Conservation (phyloP, 2,888 invertebrate species). For the Dicyrtoma fusca region DNA sequence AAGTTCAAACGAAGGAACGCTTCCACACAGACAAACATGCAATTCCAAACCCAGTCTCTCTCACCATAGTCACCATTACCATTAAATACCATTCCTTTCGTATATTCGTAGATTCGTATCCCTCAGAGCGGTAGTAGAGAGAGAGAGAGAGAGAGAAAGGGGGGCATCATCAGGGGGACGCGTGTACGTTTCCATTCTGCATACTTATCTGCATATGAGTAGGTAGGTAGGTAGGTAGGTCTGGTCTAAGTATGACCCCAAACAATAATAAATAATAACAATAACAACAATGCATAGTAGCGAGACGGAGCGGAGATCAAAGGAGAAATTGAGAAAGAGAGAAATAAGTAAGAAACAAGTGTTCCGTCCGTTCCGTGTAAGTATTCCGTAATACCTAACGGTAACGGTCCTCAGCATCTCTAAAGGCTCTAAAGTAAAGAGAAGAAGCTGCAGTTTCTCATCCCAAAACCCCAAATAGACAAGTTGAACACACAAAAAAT, state of each 20-base stretch:
- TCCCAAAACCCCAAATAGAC: not conserved
- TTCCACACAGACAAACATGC: too few species aligned
- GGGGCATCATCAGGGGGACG: too few species aligned
- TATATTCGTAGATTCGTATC: too few species aligned
- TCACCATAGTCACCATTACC: too few species aligned
- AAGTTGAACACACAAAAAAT: slow-evolving; percentile 17
- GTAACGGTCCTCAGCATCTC: not conserved
- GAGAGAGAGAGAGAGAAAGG: too few species aligned
- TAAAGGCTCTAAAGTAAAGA: too few species aligned
- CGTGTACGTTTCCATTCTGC: not conserved
- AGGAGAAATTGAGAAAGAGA: slow-evolving; percentile 12
- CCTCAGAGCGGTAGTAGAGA: too few species aligned
- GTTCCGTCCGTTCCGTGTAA: not conserved
- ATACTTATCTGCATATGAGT: not conserved
- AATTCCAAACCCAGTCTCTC: too few species aligned
- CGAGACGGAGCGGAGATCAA: slow-evolving; percentile 3
- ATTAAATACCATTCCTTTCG: too few species aligned
- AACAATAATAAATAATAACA: not conserved
- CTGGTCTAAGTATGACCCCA: too few species aligned
- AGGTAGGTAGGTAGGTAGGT: not conserved
- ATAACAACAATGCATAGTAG: not conserved
- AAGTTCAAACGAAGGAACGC: too few species aligned
- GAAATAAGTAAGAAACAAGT: not conserved
- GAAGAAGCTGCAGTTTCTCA: too few species aligned
- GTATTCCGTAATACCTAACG: slow-evolving; percentile 4